Evolutionary conservation across 2,888 invertebrate genomes (phyloP), one percentile per base, ranked within the genome.

Genomic region (Catocala sponsa): DNA sequence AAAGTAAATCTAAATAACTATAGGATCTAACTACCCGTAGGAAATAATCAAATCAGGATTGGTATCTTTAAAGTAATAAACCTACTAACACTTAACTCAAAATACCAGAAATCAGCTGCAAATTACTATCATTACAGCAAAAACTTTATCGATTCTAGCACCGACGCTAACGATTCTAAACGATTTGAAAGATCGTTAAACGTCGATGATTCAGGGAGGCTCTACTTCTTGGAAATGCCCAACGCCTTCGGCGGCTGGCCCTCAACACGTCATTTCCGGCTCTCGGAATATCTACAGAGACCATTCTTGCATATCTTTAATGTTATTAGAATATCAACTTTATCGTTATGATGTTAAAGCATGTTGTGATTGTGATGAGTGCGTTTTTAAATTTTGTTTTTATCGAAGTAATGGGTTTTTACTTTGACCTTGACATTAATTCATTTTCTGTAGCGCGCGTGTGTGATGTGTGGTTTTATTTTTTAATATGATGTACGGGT

Each of bases 401-500:
- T 62, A 44, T 25, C 13, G 32, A 49, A 53, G 66, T 43, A 63
- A 62, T 70, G 66, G 70, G 74, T 73, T 81, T 70, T 74, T 65
- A 70, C 66, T 25, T 15, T 59, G 76, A 48, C 84, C 82, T 84
- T 84, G 84, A 79, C 79, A 76, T 78, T 56, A 38, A 35, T 52
- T 52, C n/a, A 53, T 44, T 35, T 42, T 35, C 35, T 63, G 43
- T 56, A 41, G 64, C 51, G 48, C 51, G 61, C 51, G 59, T 43
- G 62, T 54, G 48, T 54, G 62, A 38, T 50, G 7, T 52, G 42
- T 33, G 15, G 51, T 53, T 62, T 72, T 62, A 13, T 59, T 62
- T 15, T 55, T 52, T 66, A 59, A 51, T 62, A 32, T 33, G 47
- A 13, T n/a, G 10, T 42, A 11, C 6, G 11, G 5, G 44, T 44